Conservation (phyloP, 2,113 vertebrate species). For the Podilymbus podiceps region DNA sequence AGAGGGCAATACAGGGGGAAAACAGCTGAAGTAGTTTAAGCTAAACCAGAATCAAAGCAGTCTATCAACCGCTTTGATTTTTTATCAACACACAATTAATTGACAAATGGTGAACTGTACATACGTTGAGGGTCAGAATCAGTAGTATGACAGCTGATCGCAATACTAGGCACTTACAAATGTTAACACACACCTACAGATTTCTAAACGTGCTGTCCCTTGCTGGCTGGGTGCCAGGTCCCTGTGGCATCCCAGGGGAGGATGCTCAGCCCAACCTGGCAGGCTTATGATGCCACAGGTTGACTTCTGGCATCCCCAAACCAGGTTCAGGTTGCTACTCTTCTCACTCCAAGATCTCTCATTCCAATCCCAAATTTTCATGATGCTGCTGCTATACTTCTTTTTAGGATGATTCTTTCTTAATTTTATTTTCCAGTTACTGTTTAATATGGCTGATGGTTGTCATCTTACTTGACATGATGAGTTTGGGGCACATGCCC, state of each 20-base stretch:
- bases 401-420: not conserved
- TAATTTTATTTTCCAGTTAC: not conserved
- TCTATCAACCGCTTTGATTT: not conserved
- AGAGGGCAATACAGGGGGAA: not conserved
- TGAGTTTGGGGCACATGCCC: not conserved
- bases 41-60: not conserved
- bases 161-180: not conserved
- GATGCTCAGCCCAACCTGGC: not conserved
- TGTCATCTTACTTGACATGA: not conserved
- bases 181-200: not conserved
- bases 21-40: not conserved
- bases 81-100: not conserved
- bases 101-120: not conserved
- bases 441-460: not conserved
- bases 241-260: not conserved
- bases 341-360: not conserved
- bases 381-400: not conserved
- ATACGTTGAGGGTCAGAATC: not conserved
- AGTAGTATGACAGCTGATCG: not conserved
- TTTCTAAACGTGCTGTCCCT: not conserved
- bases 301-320: not conserved
- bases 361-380: not conserved
- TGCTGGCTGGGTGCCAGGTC: fast-evolving
- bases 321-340: not conserved
- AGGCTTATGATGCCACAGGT: not conserved